Conservation (phyloP, 2,113 vertebrate species). For the Sisor rabdophorus region DNA sequence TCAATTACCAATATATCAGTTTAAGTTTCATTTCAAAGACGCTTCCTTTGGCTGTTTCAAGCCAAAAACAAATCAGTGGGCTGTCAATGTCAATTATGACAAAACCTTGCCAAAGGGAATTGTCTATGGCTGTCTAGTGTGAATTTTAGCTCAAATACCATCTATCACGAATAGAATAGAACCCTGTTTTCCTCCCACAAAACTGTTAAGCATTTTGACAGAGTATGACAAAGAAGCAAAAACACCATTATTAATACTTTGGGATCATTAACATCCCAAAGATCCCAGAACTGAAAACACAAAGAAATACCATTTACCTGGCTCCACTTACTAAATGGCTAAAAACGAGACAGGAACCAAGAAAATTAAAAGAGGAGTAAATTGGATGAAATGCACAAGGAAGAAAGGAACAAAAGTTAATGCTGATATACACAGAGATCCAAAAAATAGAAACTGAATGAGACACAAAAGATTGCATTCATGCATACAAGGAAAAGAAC, state of each 20-base stretch:
- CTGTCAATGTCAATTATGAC: conserved; percentile 32
- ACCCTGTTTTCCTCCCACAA: conserved; percentile 36
- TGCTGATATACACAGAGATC: background rate
- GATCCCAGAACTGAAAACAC: conserved; percentile 2
- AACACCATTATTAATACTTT: conserved; percentile 5
- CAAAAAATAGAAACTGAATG: conserved; percentile 1
- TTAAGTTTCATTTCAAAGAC: conserved; percentile 15
- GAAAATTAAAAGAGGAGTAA: background rate
- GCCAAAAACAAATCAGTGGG: conserved; percentile 28
- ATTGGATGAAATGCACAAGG: background rate
- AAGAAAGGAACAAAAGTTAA: background rate
- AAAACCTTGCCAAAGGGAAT: conserved; percentile 24
- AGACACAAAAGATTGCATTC: conserved; percentile 19
- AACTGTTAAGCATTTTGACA: conserved; percentile 10
- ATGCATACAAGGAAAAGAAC: conserved; percentile 1
- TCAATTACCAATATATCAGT: background rate
- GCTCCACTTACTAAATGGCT: background rate
- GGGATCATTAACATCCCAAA: background rate
- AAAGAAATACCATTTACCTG: background rate
- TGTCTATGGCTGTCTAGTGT: conserved; percentile 19
- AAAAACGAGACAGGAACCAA: background rate
- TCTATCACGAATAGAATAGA: conserved; percentile 22
- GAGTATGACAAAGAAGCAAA: conserved; percentile 16
- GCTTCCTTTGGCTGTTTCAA: conserved; percentile 9
- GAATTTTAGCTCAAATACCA: conserved; percentile 33